Evolutionary conservation across 2,113 vertebrate species (phyloP), one percentile per base, ranked within the genome.

Genomic region (Zosterops borbonicus): DNA sequence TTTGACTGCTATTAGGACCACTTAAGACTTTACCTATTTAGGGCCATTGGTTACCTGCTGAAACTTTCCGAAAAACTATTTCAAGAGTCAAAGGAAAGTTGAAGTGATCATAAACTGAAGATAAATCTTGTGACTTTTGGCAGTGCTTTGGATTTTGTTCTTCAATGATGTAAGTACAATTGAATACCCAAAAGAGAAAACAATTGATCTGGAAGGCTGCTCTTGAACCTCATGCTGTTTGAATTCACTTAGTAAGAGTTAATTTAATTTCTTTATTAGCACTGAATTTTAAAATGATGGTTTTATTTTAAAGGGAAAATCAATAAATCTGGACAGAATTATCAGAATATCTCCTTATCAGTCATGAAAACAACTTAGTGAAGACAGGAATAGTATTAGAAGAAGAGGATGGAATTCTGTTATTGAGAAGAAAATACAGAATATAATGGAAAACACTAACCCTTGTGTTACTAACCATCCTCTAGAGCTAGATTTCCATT

Each of bases 1-100:
- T 81, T 84, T 62, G 9, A 21, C 15, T 6, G 2, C 5, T 76
- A 22, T 58, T 52, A 62, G 50, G 28, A 63, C 23, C 0, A 0
- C 12, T 76, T 59, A 70, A 69, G 14, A 58, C 20, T 16, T 37
- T 14, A 73, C 22, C 5, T 11, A 25, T 47, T 63, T 50, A 47
- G 5, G 33, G 7, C 25, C 7, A 4, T 17, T 65, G 17, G 14
- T 25, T 64, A 6, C 15, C 11, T 67, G 20, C 47, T 80, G 12
- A 92, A 90, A 70, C 7, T 5, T 73, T 37, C 18, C 50, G 47
- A 27, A 20, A 83, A 90, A 39, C 20, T 73, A 9, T 67, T 90
- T 86, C 39, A 80, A 37, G 17, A 83, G 5, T 21, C 67, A 90
- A 86, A 90, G 50, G 11, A 55, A 90, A 50, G 35, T 9, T 68